A percentile compares a stretch with the other conserved stretches of the same genome.
These are phyloP conservation scores for Anguilla japonica DNA, from an alignment of 2,113 vertebrate genomes.

Conservation along the genomic window DNA sequence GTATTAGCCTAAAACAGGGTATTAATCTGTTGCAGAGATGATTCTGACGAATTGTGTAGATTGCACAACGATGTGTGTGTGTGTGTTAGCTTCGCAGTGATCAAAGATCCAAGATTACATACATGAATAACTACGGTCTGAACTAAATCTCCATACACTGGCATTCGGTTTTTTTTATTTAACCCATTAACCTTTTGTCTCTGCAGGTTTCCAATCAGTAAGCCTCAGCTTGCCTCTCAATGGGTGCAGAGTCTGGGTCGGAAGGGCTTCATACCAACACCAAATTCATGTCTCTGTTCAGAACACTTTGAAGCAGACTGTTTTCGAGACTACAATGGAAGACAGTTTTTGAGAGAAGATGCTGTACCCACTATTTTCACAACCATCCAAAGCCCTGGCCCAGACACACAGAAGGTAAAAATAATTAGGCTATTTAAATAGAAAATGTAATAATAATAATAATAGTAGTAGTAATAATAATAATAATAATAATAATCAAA, in stretches of 20 bases:
- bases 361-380: constrained; percentile 71
- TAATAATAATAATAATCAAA: no score
- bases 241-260: constrained; percentile 73
- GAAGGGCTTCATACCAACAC: constrained; percentile 68
- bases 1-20: no score
- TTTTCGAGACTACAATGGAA: constrained; percentile 77
- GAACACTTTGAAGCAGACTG: constrained; percentile 73
- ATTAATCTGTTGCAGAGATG: no score
- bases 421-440: not conserved
- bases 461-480: no score
- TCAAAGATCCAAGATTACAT: no score
- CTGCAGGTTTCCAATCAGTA: constrained; percentile 72
- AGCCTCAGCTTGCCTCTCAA: constrained; percentile 68
- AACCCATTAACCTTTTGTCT: not conserved
- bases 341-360: constrained; percentile 75
- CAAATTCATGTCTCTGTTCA: constrained; percentile 74
- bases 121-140: no score
- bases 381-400: constrained; percentile 36
- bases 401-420: constrained; percentile 62
- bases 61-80: no score
- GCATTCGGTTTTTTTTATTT: not conserved
- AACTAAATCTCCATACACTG: no score
- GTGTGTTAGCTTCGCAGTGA: no score
- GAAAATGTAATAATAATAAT: not conserved
- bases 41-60: no score